Conservation (phyloP, 1,140 invertebrate species). For the Scaptomyza pallida region DNA sequence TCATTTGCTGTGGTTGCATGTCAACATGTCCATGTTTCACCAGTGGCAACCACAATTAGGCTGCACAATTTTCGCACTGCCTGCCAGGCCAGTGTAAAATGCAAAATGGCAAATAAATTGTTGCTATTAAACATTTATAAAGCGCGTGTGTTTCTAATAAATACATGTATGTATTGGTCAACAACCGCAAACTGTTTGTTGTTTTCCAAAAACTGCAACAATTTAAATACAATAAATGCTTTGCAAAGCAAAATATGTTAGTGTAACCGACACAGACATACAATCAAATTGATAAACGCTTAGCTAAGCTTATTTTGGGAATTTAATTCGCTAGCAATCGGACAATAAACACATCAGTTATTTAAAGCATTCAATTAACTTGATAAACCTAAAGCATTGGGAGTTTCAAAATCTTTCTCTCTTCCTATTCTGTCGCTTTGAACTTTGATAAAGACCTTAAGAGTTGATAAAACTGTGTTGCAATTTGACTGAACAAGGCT, state of each 20-base stretch:
- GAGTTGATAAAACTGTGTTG: too few relatives aligned
- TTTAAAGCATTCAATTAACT: too few relatives aligned
- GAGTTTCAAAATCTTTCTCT: too few relatives aligned
- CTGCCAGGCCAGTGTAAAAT: neutral
- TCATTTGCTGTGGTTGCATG: slow-evolving; percentile 2
- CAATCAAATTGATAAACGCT: neutral
- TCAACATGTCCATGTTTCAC: neutral
- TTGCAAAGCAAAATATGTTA: neutral
- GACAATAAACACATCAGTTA: too few relatives aligned
- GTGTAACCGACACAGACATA: neutral
- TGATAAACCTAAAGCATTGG: too few relatives aligned
- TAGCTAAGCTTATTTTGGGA: too few relatives aligned
- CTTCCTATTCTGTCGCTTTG: too few relatives aligned
- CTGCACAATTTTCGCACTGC: neutral
- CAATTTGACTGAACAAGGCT: too few relatives aligned
- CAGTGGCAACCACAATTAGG: slow-evolving; percentile 1
- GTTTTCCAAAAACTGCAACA: neutral
- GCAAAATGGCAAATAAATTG: slow-evolving; percentile 17
- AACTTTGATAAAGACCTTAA: too few relatives aligned
- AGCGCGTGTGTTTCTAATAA: neutral
- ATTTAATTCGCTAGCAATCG: too few relatives aligned
- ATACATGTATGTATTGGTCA: slow-evolving; percentile 2
- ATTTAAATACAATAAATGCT: neutral
- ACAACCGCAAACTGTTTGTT: slow-evolving; percentile 37
- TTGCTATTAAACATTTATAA: slow-evolving; percentile 16